Evolutionary conservation across 2,113 vertebrate genomes (phyloP), one percentile per base, ranked within the genome.

Genomic region (Oenanthe oenanthe): DNA sequence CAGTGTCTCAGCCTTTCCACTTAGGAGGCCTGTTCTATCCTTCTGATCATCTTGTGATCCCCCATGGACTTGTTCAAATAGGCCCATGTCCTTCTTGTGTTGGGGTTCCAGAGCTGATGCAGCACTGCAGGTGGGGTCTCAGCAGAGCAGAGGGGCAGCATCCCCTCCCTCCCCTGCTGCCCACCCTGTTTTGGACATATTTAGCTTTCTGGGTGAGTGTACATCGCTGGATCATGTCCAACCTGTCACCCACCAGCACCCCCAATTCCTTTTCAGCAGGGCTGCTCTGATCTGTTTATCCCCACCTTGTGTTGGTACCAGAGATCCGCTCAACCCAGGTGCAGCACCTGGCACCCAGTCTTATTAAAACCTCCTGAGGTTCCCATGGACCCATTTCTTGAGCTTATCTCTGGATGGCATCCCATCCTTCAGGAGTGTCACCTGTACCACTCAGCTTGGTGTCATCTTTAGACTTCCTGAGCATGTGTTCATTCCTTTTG

Each of bases 161-260:
- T 56, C 12, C 42, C 31, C n/a, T 79, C 57, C 48, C 48, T 48
- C 2, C 58, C 42, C 34, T 71, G 42, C 48, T 71, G 56, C 4
- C 47, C 47, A 22, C 12, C 0, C 32, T 38, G n/a, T 34, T 71
- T 12, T 56, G 34, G 56, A 42, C 50, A 57, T 1, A 0, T 2
- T 21, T 48, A 42, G 48, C 29, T 71, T 2, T 1, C 48, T 71
- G 74, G 29, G 57, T 5, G 11, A n/a, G 34, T 56, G 8, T 42
- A 0, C 57, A 38, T 34, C 4, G n/a, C 40, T 34, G 20, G 47
- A 7, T 48, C 42, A 17, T 63, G 57, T 63, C 50, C 42, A 31
- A 13, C 13, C 9, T 53, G 32, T 79, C 13, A 25, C 1, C 13
- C 29, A 20, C 26, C 29, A 31, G 40, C 57, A 31, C 6, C 4